Evolutionary conservation across 2,797 vertebrate genomes (phyloP).

Genomic region (Acanthiza pusilla): DNA sequence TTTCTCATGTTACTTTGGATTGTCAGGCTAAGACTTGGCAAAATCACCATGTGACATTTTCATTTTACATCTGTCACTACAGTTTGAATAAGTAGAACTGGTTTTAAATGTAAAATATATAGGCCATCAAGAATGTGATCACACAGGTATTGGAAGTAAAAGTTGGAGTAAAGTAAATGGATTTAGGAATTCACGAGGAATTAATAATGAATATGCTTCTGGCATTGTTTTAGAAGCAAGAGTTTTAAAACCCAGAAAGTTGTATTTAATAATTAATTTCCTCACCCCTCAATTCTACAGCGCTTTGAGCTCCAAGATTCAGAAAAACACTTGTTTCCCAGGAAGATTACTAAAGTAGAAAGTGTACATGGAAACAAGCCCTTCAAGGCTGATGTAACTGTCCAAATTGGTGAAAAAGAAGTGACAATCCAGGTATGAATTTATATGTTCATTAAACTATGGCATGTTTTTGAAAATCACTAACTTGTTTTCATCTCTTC

Average conservation of each 20-base stretch:
- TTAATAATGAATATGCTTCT: background rate
- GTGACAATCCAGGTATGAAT: constrained; percentile 85
- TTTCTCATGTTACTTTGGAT: background rate
- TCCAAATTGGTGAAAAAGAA: constrained; percentile 78
- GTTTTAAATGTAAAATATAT: background rate
- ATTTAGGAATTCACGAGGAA: background rate
- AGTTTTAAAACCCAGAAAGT: background rate
- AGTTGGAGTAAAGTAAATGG: background rate
- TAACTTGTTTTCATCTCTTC: background rate
- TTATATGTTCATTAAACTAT: background rate
- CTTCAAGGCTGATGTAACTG: constrained; percentile 79
- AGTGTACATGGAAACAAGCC: background rate
- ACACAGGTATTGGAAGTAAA: background rate
- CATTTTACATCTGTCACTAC: background rate
- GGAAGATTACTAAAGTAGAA: constrained; percentile 74
- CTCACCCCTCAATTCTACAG: constrained; percentile 62
- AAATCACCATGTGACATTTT: background rate
- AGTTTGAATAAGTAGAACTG: background rate
- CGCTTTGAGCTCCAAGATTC: constrained; percentile 87
- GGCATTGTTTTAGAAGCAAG: background rate
- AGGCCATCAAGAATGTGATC: background rate
- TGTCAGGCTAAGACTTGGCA: background rate
- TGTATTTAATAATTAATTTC: background rate
- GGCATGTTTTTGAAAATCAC: background rate
- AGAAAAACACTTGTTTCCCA: constrained; percentile 58